Conservation (phyloP, 2,113 vertebrate genomes). For the Arizona elegans region DNA sequence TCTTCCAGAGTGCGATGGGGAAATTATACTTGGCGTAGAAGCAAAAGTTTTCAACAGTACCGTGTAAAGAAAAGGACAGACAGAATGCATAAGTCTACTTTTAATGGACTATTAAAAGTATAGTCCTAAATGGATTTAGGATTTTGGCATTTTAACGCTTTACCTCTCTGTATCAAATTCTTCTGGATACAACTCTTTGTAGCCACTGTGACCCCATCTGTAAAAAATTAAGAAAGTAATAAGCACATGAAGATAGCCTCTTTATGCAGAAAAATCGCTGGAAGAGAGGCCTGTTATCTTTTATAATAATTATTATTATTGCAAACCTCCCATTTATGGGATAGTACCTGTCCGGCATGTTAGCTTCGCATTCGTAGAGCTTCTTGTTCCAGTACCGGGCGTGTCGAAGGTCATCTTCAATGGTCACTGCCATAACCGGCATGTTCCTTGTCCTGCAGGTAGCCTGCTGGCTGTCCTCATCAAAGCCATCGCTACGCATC, state of each 20-base stretch:
- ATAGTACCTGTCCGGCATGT: slow-evolving; percentile 87
- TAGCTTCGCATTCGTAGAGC: slow-evolving; percentile 89
- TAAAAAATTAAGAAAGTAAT: slow-evolving; percentile 35
- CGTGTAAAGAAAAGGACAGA: not conserved
- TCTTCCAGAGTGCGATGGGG: not conserved
- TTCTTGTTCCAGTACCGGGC: slow-evolving; percentile 88
- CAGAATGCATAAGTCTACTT: not conserved
- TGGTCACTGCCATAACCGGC: slow-evolving; percentile 57
- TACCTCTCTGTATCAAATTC: slow-evolving; percentile 92
- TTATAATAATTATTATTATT: not conserved
- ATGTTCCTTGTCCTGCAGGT: slow-evolving; percentile 63
- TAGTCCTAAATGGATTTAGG: not conserved
- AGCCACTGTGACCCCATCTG: slow-evolving; percentile 96
- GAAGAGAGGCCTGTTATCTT: not conserved
- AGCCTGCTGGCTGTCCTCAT: slow-evolving; percentile 73
- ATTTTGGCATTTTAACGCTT: slow-evolving; percentile 10
- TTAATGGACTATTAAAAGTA: too few species aligned
- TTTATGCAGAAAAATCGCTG: not conserved
- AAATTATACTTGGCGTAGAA: not conserved
- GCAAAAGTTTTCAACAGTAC: not conserved
- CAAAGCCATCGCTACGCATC: slow-evolving; percentile 90
- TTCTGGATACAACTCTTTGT: slow-evolving; percentile 95
- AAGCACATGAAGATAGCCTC: not conserved
- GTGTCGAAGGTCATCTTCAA: slow-evolving; percentile 81
- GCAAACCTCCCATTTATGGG: not conserved